Evolutionary conservation across 2,888 invertebrate species (phyloP), one percentile per base, ranked within the genome.

Genomic region (Crossocerus cetratus): DNA sequence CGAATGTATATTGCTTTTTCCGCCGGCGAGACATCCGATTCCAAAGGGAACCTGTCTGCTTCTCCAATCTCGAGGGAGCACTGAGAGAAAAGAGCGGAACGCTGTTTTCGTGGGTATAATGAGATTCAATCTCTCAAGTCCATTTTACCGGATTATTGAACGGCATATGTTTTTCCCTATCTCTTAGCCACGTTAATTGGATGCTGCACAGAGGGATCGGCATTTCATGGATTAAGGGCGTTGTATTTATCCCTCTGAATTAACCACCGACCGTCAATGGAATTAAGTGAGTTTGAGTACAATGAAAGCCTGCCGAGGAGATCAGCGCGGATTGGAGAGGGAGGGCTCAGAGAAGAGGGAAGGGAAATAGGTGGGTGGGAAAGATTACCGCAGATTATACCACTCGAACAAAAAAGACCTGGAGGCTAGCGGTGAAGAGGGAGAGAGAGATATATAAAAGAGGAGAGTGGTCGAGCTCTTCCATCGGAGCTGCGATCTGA

Each of bases 371-470:
- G 42, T 42, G 20, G 8, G 18, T 22, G 18, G 3, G 32, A 18
- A 55, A 49, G 49, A 59, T 64, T 60, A 58, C 64, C 64, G 59
- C 64, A 20, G 67, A 68, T 74, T 72, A 65, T 64, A 67, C 67
- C 67, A 61, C 64, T 74, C 67, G 55, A 53, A 62, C 23, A 16
- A 60, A 54, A 16, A 56, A 66, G 45, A 56, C n/a, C n/a, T n/a
- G 23, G 49, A 18, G 53, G 21, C 2, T 16, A 58, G 59, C n/a
- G n/a, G n/a, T n/a, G n/a, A 42, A 20, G 20, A 42, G 20, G 14
- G 63, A 55, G 20, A 20, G n/a, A 49, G n/a, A 49, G 8, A 16
- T 43, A 43, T 13, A 49, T 4, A 42, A 32, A 32, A 32, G 60
- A 55, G 18, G 16, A 21, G 57, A 59, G 62, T 11, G 53, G 49